phyloP scores from a whole-genome alignment of 2,797 vertebrate species.

The Cynodonichthys magdalenae region DNA sequence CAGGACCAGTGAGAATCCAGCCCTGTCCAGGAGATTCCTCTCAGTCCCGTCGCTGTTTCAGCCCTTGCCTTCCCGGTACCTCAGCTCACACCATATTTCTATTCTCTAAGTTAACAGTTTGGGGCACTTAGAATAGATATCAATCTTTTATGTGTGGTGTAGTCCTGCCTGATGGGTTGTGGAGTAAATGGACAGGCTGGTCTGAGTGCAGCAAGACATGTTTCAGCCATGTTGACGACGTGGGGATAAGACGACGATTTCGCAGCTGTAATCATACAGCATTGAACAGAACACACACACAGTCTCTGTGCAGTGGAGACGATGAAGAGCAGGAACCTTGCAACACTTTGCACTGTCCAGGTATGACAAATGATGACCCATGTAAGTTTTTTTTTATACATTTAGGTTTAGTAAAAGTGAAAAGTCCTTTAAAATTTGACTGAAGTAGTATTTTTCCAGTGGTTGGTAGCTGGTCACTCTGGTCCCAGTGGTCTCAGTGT shows the following conservation, averaged over 20 bases:
- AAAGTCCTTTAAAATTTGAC: background rate
- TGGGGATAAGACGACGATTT: slow-evolving; percentile 79
- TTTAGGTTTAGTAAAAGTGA: background rate
- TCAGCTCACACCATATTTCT: background rate
- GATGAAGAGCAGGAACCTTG: slow-evolving; percentile 84
- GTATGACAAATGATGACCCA: slow-evolving; percentile 28
- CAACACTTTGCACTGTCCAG: slow-evolving; percentile 82
- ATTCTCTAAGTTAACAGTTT: background rate
- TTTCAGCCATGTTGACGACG: slow-evolving; percentile 80
- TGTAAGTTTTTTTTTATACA: no score
- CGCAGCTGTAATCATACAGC: slow-evolving; percentile 77
- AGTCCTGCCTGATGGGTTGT: slow-evolving; percentile 64
- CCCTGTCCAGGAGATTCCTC: slow-evolving; percentile 82
- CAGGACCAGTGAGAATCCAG: slow-evolving; percentile 52
- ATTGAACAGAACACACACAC: background rate
- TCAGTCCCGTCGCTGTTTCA: slow-evolving; percentile 81
- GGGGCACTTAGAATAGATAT: background rate
- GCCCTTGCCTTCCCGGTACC: slow-evolving; percentile 80
- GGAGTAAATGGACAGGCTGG: slow-evolving; percentile 86
- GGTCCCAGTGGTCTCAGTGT: slow-evolving; percentile 86
- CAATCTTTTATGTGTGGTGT: slow-evolving; percentile 7
- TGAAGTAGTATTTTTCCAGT: slow-evolving; percentile 62
- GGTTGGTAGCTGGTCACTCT: slow-evolving; percentile 81
- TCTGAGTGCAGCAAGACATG: slow-evolving; percentile 89
- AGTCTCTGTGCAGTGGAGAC: slow-evolving; percentile 74